A percentile compares a stretch with the other conserved stretches of the same genome.
Evolutionary conservation across 2,888 invertebrate species (phyloP).

Genomic region (Troides helena): DNA sequence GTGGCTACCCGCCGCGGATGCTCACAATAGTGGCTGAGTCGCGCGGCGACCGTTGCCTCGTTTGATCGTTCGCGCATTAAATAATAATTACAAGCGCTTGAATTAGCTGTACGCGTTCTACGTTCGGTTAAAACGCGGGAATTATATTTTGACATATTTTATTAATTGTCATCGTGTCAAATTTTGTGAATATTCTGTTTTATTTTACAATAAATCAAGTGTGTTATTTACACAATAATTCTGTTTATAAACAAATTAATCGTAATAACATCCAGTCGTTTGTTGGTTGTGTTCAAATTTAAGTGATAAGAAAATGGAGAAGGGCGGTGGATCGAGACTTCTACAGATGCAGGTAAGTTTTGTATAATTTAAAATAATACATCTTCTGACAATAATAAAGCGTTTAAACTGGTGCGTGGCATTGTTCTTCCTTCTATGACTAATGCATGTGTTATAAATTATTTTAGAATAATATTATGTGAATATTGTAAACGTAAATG

Average conservation of each 20-base stretch:
- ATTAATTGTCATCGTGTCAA: constrained; percentile 53
- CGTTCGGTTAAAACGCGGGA: constrained; percentile 38
- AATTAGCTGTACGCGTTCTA: constrained; percentile 32
- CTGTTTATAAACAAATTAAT: constrained; percentile 32
- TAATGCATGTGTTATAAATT: background rate
- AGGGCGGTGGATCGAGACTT: constrained; percentile 63
- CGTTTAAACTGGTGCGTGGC: background rate
- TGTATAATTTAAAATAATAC: background rate
- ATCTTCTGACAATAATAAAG: background rate
- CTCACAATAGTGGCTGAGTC: constrained; percentile 43
- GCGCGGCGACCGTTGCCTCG: constrained; percentile 64
- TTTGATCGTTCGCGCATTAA: constrained; percentile 60
- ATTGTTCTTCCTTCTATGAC: background rate
- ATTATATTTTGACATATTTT: constrained; percentile 34
- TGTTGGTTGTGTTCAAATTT: constrained; percentile 39
- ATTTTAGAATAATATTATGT: background rate
- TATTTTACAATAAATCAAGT: constrained; percentile 55
- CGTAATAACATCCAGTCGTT: constrained; percentile 44
- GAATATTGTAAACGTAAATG: too few relatives aligned
- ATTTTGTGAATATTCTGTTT: constrained; percentile 52
- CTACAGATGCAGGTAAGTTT: constrained; percentile 71
- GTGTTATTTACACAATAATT: constrained; percentile 43
- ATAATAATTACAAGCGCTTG: constrained; percentile 25
- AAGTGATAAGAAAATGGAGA: constrained; percentile 58
- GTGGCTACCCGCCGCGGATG: constrained; percentile 46